Percentiles rank a stretch among this genome's conserved stretches.
Conservation (phyloP, 1,140 invertebrate species). For the Agrypnia vestita region DNA sequence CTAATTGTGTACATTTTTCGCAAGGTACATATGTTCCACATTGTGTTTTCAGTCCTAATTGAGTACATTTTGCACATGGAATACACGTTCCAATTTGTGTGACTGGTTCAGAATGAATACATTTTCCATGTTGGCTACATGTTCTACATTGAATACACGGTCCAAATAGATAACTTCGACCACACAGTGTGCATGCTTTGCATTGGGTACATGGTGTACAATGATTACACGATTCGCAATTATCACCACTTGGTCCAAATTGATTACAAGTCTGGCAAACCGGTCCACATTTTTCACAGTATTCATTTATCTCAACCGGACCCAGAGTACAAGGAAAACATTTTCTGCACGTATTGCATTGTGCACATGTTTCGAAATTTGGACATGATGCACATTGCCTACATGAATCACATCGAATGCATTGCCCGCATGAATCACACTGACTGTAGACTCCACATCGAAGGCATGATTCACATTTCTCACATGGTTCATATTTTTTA, state of each 20-base stretch:
- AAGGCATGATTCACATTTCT: neutral
- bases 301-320: neutral
- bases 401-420: too few species aligned
- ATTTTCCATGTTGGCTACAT: neutral
- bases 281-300: neutral
- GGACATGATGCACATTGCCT: neutral
- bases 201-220: too few species aligned
- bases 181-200: neutral
- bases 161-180: neutral
- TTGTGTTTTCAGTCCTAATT: too few species aligned
- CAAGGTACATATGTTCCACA: too few species aligned
- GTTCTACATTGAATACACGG: neutral
- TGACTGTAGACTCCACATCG: neutral
- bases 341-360: neutral
- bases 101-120: neutral
- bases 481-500: too few species aligned
- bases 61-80: too few species aligned
- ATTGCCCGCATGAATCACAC: neutral
- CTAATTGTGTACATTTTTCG: too few species aligned
- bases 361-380: neutral
- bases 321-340: neutral
- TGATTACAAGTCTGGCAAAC: too few species aligned
- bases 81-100: neutral
- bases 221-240: too few species aligned
- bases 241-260: too few species aligned